These are phyloP conservation scores for Isichthys henryi DNA, from an alignment of 2,113 vertebrate species.

Conservation along the genomic window DNA sequence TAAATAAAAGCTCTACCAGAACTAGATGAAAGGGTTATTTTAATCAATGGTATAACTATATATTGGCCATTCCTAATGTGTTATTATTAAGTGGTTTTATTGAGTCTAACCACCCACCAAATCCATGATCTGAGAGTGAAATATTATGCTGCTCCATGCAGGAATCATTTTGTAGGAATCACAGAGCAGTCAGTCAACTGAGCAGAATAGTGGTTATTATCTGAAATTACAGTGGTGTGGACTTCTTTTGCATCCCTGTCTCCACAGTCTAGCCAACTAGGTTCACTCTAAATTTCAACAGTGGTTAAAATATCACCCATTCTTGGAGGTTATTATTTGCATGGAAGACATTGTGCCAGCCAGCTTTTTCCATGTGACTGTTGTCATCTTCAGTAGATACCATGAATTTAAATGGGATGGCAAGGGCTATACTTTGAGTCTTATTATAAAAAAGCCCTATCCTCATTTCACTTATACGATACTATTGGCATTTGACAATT, in stretches of 20 bases:
- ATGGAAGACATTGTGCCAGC: not conserved
- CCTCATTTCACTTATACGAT: not conserved
- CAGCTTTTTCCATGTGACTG: not conserved
- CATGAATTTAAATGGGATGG: not conserved
- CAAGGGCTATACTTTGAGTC: not conserved
- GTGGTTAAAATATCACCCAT: not conserved
- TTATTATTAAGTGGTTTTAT: not conserved
- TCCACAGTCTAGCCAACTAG: not conserved
- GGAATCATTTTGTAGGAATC: not conserved
- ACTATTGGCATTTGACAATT: not conserved
- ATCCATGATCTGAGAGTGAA: not conserved
- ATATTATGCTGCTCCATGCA: not conserved
- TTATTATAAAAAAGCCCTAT: not conserved
- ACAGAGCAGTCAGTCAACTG: not conserved
- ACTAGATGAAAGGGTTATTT: not conserved
- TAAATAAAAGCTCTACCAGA: not conserved
- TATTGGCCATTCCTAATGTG: not conserved
- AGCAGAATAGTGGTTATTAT: not conserved
- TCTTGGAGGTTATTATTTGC: conserved; percentile 4
- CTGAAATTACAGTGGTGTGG: not conserved
- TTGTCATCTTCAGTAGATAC: not conserved
- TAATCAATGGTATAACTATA: not conserved
- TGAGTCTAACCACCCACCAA: not conserved
- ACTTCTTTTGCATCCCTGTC: not conserved
- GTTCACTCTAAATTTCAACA: not conserved